These are phyloP conservation scores for Nephrotoma flavescens DNA, from an alignment of 2,888 invertebrate species.

Conservation along the genomic window DNA sequence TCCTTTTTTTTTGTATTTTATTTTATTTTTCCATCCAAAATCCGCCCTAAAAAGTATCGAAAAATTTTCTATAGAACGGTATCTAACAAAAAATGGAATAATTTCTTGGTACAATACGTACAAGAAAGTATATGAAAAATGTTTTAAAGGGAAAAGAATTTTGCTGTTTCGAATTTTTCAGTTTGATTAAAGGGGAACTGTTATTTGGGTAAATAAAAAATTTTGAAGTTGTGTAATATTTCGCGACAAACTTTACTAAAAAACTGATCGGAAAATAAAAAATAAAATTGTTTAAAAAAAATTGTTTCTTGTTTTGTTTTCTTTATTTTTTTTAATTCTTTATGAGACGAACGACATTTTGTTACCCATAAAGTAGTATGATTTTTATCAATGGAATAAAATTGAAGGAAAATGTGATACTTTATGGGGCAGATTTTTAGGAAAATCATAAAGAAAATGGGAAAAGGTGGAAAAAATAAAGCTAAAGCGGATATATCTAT, in stretches of 20 bases:
- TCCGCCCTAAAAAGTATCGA: neutral
- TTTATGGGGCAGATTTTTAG: constrained; percentile 10
- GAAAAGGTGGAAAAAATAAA: neutral
- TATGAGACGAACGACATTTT: constrained; percentile 4
- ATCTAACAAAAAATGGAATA: constrained; percentile 1
- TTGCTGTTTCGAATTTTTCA: neutral
- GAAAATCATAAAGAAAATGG: neutral
- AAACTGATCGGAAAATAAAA: neutral
- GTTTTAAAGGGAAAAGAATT: neutral
- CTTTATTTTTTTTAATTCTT: neutral
- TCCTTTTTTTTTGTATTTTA: neutral
- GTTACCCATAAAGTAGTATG: constrained; percentile 5
- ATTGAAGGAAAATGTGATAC: constrained; percentile 5
- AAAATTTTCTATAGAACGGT: neutral
- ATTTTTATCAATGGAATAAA: neutral
- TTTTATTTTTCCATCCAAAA: constrained; percentile 4
- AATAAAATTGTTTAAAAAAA: neutral
- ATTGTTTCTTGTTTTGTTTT: neutral
- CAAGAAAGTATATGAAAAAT: constrained; percentile 5
- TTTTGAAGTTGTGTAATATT: neutral
- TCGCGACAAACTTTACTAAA: neutral
- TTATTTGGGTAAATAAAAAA: neutral
- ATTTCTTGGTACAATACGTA: neutral
- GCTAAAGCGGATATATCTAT: constrained; percentile 6
- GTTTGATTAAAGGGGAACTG: neutral